These are phyloP conservation scores for Drosophila ananassae DNA, from an alignment of 1,140 invertebrate species.

Conservation along the genomic window DNA sequence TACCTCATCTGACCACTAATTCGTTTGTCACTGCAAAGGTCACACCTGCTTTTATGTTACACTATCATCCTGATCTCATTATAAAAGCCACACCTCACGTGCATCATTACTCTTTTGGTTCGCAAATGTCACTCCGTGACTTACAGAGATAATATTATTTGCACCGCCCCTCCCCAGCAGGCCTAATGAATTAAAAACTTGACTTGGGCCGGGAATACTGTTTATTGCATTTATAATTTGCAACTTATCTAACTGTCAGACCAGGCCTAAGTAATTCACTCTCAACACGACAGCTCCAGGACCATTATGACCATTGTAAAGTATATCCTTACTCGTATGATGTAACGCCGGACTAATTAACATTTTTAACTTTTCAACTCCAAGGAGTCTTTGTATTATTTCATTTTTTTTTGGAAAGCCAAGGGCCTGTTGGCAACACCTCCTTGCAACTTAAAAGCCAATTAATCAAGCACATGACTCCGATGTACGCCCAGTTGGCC, in stretches of 20 bases:
- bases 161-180: not conserved
- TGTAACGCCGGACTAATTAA: slow-evolving; percentile 52
- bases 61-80: not conserved
- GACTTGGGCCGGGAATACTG: slow-evolving; percentile 1
- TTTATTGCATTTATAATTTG: slow-evolving; percentile 48
- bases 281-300: slow-evolving; percentile 39
- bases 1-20: not conserved
- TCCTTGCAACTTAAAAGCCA: slow-evolving; percentile 79
- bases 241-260: slow-evolving; percentile 42
- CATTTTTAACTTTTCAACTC: slow-evolving; percentile 53
- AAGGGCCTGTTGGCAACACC: slow-evolving; percentile 51
- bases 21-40: not conserved
- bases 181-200: slow-evolving; percentile 46
- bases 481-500: slow-evolving; percentile 57
- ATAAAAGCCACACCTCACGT: slow-evolving; percentile 4
- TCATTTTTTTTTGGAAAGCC: slow-evolving; percentile 4
- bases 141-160: slow-evolving; percentile 18
- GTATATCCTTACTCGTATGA: slow-evolving; percentile 36
- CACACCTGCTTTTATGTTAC: not conserved
- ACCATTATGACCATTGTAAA: slow-evolving; percentile 35
- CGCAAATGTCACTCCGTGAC: slow-evolving; percentile 36
- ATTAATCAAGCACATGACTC: slow-evolving; percentile 75
- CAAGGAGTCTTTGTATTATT: slow-evolving; percentile 25
- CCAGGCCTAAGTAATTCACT: slow-evolving; percentile 32
- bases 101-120: slow-evolving; percentile 9